Conservation (phyloP, 2,888 invertebrate species). For the Trichogramma evanescens region DNA sequence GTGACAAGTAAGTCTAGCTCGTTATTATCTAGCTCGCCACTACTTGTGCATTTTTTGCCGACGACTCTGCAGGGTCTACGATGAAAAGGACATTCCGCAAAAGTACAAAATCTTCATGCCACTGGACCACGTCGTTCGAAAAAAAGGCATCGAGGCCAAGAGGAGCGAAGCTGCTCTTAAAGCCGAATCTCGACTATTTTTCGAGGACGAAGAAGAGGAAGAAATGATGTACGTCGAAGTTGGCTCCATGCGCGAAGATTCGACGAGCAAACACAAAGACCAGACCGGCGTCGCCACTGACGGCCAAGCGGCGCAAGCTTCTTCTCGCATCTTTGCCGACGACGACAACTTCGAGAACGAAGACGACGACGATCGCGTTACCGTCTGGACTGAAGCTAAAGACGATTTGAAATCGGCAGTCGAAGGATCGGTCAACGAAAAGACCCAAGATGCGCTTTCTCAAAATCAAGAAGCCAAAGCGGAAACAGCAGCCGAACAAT, state of each 20-base stretch:
- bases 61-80: constrained; percentile 11
- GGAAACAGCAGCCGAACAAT: no score
- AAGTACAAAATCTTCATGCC: constrained; percentile 19
- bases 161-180: background rate
- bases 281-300: constrained; percentile 55
- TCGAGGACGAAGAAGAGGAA: constrained; percentile 10
- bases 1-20: constrained; percentile 50
- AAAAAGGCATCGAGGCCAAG: background rate
- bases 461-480: no score
- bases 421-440: no score
- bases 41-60: background rate
- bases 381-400: no score
- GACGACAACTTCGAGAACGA: no score
- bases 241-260: constrained; percentile 23
- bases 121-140: constrained; percentile 1
- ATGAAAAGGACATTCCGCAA: constrained; percentile 16
- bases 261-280: constrained; percentile 62
- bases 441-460: no score
- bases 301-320: no score
- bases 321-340: no score
- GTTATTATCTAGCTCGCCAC: background rate
- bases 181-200: background rate
- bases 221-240: constrained; percentile 12
- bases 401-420: no score
- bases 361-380: no score